These are phyloP conservation scores for Lordiphosa andalusiaca DNA, from an alignment of 2,888 invertebrate genomes.

Conservation along the genomic window DNA sequence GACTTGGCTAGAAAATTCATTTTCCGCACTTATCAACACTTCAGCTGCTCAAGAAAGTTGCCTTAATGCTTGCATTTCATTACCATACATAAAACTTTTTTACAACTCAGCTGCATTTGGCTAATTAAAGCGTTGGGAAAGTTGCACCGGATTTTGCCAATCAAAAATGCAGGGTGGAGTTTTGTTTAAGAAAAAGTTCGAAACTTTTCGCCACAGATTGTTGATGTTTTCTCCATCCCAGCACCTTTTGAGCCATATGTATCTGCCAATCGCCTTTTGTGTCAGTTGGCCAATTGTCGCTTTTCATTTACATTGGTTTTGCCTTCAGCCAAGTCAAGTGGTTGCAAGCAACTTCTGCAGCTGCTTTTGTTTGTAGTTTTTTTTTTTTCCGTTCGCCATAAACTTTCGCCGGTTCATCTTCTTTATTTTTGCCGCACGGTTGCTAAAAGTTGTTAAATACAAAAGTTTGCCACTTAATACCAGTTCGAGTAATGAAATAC, in stretches of 20 bases:
- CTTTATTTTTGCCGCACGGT: conserved; percentile 60
- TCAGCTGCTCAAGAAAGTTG: conserved; percentile 48
- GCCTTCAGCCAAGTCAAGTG: conserved; percentile 55
- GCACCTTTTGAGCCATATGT: conserved; percentile 18
- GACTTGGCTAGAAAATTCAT: conserved; percentile 16
- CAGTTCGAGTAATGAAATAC: conserved; percentile 74
- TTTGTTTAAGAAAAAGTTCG: not conserved
- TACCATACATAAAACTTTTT: conserved; percentile 55
- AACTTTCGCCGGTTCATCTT: conserved; percentile 54
- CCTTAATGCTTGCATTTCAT: conserved; percentile 53
- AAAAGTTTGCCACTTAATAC: conserved; percentile 74
- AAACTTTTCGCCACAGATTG: too few species aligned
- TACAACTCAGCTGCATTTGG: conserved; percentile 31
- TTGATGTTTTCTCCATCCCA: not conserved
- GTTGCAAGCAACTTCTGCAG: conserved; percentile 50
- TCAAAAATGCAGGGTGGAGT: conserved; percentile 53
- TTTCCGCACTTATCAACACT: conserved; percentile 17
- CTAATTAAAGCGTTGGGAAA: conserved; percentile 53
- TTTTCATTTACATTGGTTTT: conserved; percentile 35
- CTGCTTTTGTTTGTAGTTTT: conserved; percentile 10
- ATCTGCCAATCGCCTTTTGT: conserved; percentile 41
- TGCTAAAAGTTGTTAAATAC: conserved; percentile 72
- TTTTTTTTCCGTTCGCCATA: conserved; percentile 26
- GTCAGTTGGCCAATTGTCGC: conserved; percentile 43
- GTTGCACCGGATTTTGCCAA: conserved; percentile 38